Base-by-base conservation (phyloP, 2,113 vertebrate species). In the Lophura nycthemera region DNA sequence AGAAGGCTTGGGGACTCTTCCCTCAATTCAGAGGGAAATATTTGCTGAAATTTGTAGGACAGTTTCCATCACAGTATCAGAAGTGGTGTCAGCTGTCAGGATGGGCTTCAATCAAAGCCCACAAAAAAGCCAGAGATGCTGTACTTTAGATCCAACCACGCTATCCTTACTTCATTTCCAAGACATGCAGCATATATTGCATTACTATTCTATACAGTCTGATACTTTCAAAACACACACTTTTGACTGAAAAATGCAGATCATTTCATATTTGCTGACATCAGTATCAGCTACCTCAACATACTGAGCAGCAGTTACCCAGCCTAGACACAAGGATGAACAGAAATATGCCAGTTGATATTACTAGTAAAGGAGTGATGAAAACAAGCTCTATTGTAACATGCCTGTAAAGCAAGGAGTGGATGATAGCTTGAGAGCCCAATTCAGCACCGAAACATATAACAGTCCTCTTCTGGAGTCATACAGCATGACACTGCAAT, bases 161-260 rank as follows among this genome's bases (percentile, higher is more conserved):
- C 5, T 63, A 82, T 73, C 29, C 13, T 8, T 19, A 64, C 16
- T 48, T 20, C n/a, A 72, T 57, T 82, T 60, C 40, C 4, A 4
- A 81, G 59, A 54, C 27, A 75, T 16, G 71, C 42, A 4, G 27
- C 2, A 50, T 43, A 75, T 21, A 12, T 50, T 74, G 13, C 52
- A 75, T 48, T 42, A 63, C 3, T 60, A 38, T 61, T 69, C n/a
- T 52, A 64, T 19, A 18, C 16, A 38, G 63, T 42, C 40, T 61
- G 18, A 47, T 65, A 36, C 73, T 93, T 94, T 59, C 87, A 63
- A 88, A 88, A 59, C 45, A 43, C 43, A 18, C 10, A 29, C 34
- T 32, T 34, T n/a, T 13, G 83, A 90, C 56, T 57, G 21, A 69
- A 86, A 82, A 90, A 72, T 3, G 43, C 32, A 40, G 67, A 5